Base-by-base conservation (phyloP, 2,113 vertebrate genomes). In the Pungitius pungitius region DNA sequence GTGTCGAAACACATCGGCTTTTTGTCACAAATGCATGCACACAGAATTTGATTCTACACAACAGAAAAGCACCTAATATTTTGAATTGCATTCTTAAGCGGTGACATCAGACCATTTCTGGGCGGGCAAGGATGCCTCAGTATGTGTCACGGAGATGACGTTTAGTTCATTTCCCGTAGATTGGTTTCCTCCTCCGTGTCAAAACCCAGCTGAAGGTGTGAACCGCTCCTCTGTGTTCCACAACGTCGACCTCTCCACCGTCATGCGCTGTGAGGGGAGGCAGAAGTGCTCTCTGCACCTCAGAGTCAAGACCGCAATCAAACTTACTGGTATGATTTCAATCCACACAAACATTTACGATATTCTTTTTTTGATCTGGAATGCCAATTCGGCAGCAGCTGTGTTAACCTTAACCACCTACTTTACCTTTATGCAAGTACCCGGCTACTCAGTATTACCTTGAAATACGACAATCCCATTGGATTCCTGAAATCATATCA, bases 221-320 rank as follows among this genome's bases (percentile, higher is more conserved):
- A 77, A 86, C 74, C 57, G 64, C 13, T 9, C 81, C 18, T 61
- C 81, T 0, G 51, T 92, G 15, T 85, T 97, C 84, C 89, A 78
- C 70, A 89, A 92, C 72, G 81, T 95, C 89, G 93, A 85, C 49
- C 84, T 96, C 15, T 95, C 94, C 52, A 95, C 96, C 0, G 94
- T 89, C 59, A 94, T 97, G 94, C 93, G 84, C 57, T 98, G 96
- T 54, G 72, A 69, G 35, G 82, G 78, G 47, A 84, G 35, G 24
- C 91, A 75, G 3, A 79, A 81, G 63, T 98, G 96, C 73, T 91
- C 93, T 3, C 90, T 97, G 17, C 81, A 90, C 62, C 94, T 98
- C 69, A 87, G 77, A 0, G 39, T 95, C 57, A 89, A 75, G 26
- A 92, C 90, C 47, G 73, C 67, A 6, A 39, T 96, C 33, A 90